Evolutionary conservation across 2,797 vertebrate genomes (phyloP), one percentile per base, ranked within the genome.

Genomic region (Petrocephalus sullivani): DNA sequence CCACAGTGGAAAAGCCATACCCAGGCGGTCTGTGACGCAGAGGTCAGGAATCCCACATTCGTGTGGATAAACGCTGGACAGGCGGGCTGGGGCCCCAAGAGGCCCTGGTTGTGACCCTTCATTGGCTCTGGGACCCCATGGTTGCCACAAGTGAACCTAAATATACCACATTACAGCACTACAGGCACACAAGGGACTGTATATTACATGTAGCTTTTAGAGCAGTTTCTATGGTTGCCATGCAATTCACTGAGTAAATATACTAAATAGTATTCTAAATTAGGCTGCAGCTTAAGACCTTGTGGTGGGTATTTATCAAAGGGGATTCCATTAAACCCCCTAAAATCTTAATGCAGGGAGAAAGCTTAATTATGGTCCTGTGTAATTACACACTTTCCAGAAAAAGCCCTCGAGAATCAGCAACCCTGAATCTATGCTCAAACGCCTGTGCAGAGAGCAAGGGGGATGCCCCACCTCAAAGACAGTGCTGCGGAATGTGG

Each of bases 121-220:
- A 81, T 89, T 90, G 88, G 91, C 91, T 91, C 56, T 88, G 91
- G 92, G 93, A 94, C 92, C 90, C 91, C 87, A 60, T 58, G 83
- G 83, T 90, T 91, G 91, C 90, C 90, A 91, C 85, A 91, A 91
- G 92, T 91, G 89, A 90, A 78, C 91, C 94, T 94, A 95, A 94
- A 94, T 91, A 95, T 95, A 96, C 93, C 16, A 71, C 71, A 33
- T 89, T 91, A 89, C 92, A 86, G 41, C 28, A 41, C 28, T 85
- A 61, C 89, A 89, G 87, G 91, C 90, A 87, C 90, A 93, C 88
- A 90, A 90, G 91, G 90, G 88, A 92, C 86, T 71, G 89, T 90
- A 88, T 91, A 91, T 91, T 92, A 90, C 71, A 14, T 78, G 19
- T n/a, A 14, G 37, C 71, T 41, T 78, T 19, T 78, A 19, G 46